Evolutionary conservation across 2,797 vertebrate species (phyloP).

Genomic region (Diceros bicornis): DNA sequence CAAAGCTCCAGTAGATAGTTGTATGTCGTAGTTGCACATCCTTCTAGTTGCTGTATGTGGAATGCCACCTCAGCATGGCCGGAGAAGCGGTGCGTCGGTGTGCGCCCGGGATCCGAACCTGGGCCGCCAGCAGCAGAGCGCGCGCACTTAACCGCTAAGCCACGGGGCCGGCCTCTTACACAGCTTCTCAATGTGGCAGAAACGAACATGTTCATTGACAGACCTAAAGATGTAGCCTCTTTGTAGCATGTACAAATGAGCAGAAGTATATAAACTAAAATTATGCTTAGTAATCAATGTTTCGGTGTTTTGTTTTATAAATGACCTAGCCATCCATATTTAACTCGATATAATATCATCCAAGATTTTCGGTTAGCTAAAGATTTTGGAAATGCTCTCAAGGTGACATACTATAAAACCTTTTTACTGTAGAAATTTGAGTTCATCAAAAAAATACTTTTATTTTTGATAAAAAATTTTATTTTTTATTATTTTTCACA

Average conservation of each 20-base stretch:
- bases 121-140: no score
- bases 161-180: no score
- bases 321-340: background rate
- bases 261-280: background rate
- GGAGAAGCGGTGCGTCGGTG: no score
- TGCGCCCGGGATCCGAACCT: no score
- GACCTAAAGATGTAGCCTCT: background rate
- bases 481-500: no score
- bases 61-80: no score
- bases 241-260: background rate
- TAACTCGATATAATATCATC: slow-evolving; percentile 20
- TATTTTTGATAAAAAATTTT: no score
- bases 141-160: no score
- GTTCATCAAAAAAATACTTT: background rate
- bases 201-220: background rate
- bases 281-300: background rate
- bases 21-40: no score
- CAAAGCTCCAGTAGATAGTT: no score
- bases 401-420: background rate
- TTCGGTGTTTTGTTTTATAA: background rate
- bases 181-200: background rate
- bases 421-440: background rate
- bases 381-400: background rate
- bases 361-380: slow-evolving; percentile 7
- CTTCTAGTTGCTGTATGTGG: no score